Conservation (phyloP, 2,113 vertebrate species). For the Pycnonotus jocosus region DNA sequence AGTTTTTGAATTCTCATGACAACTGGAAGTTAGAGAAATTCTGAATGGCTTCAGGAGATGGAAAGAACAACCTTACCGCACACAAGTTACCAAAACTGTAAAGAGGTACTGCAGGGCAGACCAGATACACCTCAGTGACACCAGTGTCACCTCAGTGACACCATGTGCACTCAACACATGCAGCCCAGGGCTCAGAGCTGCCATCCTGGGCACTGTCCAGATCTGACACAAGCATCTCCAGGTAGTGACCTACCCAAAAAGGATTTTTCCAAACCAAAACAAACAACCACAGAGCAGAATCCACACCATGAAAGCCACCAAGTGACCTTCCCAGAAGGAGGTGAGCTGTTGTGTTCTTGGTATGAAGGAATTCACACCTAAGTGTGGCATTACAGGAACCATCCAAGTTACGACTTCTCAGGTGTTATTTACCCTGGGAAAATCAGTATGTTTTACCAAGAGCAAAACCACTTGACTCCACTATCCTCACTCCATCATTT, state of each 20-base stretch:
- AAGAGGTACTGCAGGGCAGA: neutral
- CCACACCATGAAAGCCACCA: neutral
- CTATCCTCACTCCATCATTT: neutral
- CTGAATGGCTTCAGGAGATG: neutral
- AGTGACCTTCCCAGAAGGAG: neutral
- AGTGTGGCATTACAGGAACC: neutral
- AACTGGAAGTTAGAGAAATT: neutral
- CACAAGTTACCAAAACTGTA: fast-evolving
- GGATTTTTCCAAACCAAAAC: no score
- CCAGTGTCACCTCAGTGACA: neutral
- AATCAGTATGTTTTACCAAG: neutral
- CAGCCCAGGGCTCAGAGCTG: neutral
- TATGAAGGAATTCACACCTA: neutral
- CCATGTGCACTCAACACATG: neutral
- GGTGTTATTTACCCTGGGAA: neutral
- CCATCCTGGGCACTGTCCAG: neutral
- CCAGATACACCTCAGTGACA: neutral
- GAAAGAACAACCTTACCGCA: neutral
- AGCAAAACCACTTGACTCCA: neutral
- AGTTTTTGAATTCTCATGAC: neutral
- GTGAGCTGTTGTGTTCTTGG: neutral
- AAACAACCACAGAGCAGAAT: neutral
- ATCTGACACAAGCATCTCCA: neutral
- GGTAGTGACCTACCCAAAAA: fast-evolving
- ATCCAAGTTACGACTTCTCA: neutral